Conservation (phyloP, 2,113 vertebrate genomes). For the Phrynocephalus versicolor region DNA sequence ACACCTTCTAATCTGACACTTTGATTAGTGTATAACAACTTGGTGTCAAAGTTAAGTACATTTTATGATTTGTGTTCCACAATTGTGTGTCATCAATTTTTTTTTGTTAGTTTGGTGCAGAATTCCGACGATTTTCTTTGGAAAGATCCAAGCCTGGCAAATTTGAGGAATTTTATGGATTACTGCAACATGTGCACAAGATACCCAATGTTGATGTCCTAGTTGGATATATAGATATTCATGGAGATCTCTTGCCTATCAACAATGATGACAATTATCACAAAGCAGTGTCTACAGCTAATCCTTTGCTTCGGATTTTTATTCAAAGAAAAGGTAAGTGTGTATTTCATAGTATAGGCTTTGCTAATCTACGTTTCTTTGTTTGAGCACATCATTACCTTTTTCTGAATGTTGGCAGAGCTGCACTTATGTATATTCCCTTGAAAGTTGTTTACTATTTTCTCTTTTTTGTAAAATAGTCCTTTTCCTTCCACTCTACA, state of each 20-base stretch:
- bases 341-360: not conserved
- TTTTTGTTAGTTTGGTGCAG: slow-evolving; percentile 89
- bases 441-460: not conserved
- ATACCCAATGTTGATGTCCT: slow-evolving; percentile 93
- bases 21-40: too few species aligned
- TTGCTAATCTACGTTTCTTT: slow-evolving; percentile 15
- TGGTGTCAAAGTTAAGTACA: not conserved
- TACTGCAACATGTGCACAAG: slow-evolving; percentile 95
- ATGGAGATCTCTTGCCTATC: slow-evolving; percentile 95
- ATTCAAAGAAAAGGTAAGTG: slow-evolving; percentile 95
- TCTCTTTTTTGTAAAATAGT: too few species aligned
- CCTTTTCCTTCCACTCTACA: not conserved
- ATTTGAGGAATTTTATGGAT: slow-evolving; percentile 97
- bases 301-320: slow-evolving; percentile 92
- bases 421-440: not conserved
- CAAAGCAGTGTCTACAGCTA: slow-evolving; percentile 94
- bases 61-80: not conserved
- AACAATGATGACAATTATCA: slow-evolving; percentile 98
- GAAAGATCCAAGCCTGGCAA: slow-evolving; percentile 94
- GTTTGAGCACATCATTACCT: not conserved
- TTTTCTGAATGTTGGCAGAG: slow-evolving; percentile 3
- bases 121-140: slow-evolving; percentile 96
- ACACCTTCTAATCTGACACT: not conserved
- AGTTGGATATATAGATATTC: slow-evolving; percentile 93
- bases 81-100: slow-evolving; percentile 16